A percentile compares a stretch with the other conserved stretches of the same genome.
phyloP scores from a whole-genome alignment of 2,113 vertebrate genomes.

The Phoxinus phoxinus region DNA sequence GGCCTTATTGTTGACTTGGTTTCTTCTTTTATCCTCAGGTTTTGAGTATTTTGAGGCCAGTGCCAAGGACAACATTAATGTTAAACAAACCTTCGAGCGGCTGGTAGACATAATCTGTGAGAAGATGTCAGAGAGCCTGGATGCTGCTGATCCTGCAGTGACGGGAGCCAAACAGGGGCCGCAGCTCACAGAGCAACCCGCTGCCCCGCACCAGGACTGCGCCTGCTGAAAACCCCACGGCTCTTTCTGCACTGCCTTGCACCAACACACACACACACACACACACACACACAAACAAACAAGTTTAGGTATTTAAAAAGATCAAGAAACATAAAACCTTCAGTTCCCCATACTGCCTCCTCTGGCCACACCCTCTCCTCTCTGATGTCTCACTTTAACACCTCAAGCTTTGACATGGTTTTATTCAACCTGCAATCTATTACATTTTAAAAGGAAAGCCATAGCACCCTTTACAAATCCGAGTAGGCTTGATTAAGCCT shows the following conservation, averaged over 20 bases:
- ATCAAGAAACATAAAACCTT: constrained; percentile 31
- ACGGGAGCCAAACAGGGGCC: constrained; percentile 86
- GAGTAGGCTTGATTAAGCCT: constrained; percentile 8
- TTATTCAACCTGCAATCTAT: background rate
- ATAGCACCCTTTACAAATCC: constrained; percentile 14
- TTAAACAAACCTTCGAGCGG: constrained; percentile 95
- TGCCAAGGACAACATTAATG: constrained; percentile 97
- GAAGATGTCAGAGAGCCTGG: constrained; percentile 96
- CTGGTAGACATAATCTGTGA: constrained; percentile 97
- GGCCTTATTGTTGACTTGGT: background rate
- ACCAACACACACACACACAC: constrained; percentile 37
- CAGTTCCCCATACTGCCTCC: background rate
- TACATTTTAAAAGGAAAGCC: constrained; percentile 32
- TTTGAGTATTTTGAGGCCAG: constrained; percentile 98
- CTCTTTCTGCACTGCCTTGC: constrained; percentile 53
- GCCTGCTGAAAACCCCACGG: constrained; percentile 81
- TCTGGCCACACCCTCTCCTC: constrained; percentile 7
- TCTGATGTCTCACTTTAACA: background rate
- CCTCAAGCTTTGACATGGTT: background rate
- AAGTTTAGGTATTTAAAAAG: constrained; percentile 37
- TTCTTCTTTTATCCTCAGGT: constrained; percentile 71
- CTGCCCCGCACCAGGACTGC: constrained; percentile 89
- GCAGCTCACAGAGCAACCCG: constrained; percentile 86
- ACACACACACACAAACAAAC: constrained; percentile 28
- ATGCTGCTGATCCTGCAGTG: constrained; percentile 83